phyloP scores from a whole-genome alignment of 2,113 vertebrate species.

The Spea bombifrons region DNA sequence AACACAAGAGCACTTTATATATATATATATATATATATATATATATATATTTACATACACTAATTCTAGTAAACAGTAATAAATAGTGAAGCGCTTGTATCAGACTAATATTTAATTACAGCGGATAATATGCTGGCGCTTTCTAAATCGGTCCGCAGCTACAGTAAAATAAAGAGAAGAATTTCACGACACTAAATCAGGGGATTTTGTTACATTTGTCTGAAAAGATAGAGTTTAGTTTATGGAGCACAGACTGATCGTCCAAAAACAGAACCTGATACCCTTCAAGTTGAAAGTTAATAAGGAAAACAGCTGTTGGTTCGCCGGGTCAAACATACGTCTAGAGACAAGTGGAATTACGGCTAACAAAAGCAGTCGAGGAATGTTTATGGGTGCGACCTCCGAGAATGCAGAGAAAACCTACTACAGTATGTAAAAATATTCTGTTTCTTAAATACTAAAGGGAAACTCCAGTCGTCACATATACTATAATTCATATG shows the following conservation, averaged over 20 bases:
- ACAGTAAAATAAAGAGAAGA: neutral
- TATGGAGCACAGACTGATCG: conserved; percentile 3
- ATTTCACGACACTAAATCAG: neutral
- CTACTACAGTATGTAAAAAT: no score
- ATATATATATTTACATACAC: neutral
- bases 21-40: no score
- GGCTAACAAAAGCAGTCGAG: neutral
- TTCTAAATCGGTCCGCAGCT: neutral
- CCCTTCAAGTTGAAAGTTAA: conserved; percentile 41
- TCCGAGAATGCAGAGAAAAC: conserved; percentile 16
- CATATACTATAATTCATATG: no score
- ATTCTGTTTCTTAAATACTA: no score
- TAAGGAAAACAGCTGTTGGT: conserved; percentile 43
- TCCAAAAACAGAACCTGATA: conserved; percentile 26
- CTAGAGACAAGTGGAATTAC: conserved; percentile 45
- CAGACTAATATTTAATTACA: conserved; percentile 1
- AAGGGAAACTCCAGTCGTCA: no score
- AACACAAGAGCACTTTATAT: neutral
- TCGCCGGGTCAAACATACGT: conserved; percentile 16
- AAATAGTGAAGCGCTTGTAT: neutral
- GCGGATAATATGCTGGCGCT: neutral
- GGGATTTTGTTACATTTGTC: conserved; percentile 30
- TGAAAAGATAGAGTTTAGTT: conserved; percentile 34
- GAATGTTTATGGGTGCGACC: conserved; percentile 36
- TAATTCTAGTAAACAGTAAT: no score